Evolutionary conservation across 2,797 vertebrate genomes (phyloP).

Genomic region (Cynopterus sphinx): DNA sequence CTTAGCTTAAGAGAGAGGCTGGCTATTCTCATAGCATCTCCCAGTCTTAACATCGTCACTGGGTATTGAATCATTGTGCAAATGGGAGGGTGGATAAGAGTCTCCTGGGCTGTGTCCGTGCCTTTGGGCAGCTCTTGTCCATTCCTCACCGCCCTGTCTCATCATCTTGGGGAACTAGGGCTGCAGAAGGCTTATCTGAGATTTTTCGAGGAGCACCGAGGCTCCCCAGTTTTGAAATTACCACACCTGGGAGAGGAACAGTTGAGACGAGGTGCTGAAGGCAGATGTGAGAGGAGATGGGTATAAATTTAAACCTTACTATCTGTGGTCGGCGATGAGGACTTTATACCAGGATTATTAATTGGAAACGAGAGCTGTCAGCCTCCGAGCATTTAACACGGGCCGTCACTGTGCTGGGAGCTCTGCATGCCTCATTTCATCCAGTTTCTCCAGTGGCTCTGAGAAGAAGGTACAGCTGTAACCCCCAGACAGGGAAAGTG

Average conservation of each 20-base stretch:
- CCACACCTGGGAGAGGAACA: accelerated
- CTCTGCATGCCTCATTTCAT: not conserved
- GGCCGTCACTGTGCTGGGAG: not conserved
- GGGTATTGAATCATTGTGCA: not conserved
- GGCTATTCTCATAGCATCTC: too few species aligned
- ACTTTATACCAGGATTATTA: not conserved
- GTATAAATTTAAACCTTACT: too few species aligned
- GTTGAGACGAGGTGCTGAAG: not conserved
- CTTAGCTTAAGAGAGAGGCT: not conserved
- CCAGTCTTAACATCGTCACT: not conserved
- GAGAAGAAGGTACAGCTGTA: not conserved
- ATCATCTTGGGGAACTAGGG: not conserved
- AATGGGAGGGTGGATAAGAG: accelerated
- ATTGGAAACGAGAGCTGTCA: not conserved
- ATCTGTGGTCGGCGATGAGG: not conserved
- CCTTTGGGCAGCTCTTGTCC: not conserved
- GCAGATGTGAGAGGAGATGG: not conserved
- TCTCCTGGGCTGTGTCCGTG: not conserved
- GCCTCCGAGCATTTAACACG: not conserved
- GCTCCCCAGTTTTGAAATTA: not conserved
- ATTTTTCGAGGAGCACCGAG: not conserved
- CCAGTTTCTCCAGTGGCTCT: not conserved
- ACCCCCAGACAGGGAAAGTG: not conserved
- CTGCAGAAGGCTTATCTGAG: not conserved
- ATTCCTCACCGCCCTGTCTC: not conserved